Percentiles rank a stretch among this genome's conserved stretches.
Evolutionary conservation across 2,888 invertebrate species (phyloP).

Genomic region (Auanema freiburgensis): DNA sequence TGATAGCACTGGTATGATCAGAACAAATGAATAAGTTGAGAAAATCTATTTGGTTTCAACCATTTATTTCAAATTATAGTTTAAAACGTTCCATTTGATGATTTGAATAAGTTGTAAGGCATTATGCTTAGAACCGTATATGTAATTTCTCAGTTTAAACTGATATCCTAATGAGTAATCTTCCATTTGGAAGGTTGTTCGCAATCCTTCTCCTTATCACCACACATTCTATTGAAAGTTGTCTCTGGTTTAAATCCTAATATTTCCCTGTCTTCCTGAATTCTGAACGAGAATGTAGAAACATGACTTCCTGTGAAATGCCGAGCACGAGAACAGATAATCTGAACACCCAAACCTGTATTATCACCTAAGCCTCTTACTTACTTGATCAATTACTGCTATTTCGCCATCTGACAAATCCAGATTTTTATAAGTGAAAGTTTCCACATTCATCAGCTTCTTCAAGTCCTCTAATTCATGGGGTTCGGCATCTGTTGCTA

Average conservation of each 20-base stretch:
- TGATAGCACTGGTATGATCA: no score
- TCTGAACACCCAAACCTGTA: slow-evolving; percentile 71
- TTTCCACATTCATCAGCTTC: slow-evolving; percentile 63
- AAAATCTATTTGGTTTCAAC: no score
- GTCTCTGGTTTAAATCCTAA: slow-evolving; percentile 79
- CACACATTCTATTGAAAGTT: slow-evolving; percentile 86
- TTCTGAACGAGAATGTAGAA: slow-evolving; percentile 92
- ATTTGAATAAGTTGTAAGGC: no score
- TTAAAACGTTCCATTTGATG: no score
- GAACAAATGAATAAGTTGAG: no score
- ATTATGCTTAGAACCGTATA: no score
- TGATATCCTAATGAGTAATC: slow-evolving; percentile 27
- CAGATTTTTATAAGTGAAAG: slow-evolving; percentile 27
- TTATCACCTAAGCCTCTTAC: background rate
- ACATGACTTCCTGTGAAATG: slow-evolving; percentile 81
- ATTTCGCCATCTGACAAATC: slow-evolving; percentile 51
- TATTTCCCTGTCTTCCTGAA: slow-evolving; percentile 95
- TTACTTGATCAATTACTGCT: slow-evolving; percentile 59
- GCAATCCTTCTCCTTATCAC: slow-evolving; percentile 69
- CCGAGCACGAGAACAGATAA: slow-evolving; percentile 85
- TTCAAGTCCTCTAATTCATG: slow-evolving; percentile 68
- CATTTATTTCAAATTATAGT: no score
- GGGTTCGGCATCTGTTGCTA: slow-evolving; percentile 53
- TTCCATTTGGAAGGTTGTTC: slow-evolving; percentile 78
- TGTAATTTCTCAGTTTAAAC: no score